Conservation (phyloP, 2,888 invertebrate species). For the Drosophila acutilabella region DNA sequence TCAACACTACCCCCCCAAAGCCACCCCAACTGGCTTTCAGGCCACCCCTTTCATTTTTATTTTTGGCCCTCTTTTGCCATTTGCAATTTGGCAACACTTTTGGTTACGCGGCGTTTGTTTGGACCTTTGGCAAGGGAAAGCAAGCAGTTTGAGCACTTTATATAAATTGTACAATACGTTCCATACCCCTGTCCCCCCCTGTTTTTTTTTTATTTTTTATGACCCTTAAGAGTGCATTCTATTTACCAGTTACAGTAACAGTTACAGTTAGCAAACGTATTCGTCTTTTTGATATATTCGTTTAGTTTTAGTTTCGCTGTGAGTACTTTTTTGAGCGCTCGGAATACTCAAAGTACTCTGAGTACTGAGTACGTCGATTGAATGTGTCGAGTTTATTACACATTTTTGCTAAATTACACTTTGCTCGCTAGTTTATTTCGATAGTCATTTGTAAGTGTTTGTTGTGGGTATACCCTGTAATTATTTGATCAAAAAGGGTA, state of each 20-base stretch:
- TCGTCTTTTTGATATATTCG: slow-evolving; percentile 76
- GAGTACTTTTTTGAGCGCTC: slow-evolving; percentile 5
- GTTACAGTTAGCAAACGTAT: slow-evolving; percentile 42
- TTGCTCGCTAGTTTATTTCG: slow-evolving; percentile 71
- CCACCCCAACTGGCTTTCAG: background rate
- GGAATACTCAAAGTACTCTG: too few relatives aligned
- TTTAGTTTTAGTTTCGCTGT: slow-evolving; percentile 39
- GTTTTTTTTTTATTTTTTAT: slow-evolving; percentile 56
- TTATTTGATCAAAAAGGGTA: background rate
- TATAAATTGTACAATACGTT: slow-evolving; percentile 75
- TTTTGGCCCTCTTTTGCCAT: slow-evolving; percentile 50
- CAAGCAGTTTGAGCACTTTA: slow-evolving; percentile 67
- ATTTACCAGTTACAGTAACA: slow-evolving; percentile 15
- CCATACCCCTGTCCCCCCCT: too few relatives aligned
- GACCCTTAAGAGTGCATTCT: slow-evolving; percentile 73
- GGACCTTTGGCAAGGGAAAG: slow-evolving; percentile 10
- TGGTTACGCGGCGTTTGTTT: slow-evolving; percentile 68
- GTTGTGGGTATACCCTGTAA: slow-evolving; percentile 30
- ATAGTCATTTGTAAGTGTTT: slow-evolving; percentile 54
- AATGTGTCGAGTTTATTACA: slow-evolving; percentile 61
- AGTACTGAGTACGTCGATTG: slow-evolving; percentile 7
- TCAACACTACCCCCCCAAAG: background rate
- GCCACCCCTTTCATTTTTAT: slow-evolving; percentile 15
- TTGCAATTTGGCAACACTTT: slow-evolving; percentile 78
- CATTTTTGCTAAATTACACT: slow-evolving; percentile 81